Base-by-base conservation (phyloP, 1,140 invertebrate species). In the Oryzaephilus surinamensis region DNA sequence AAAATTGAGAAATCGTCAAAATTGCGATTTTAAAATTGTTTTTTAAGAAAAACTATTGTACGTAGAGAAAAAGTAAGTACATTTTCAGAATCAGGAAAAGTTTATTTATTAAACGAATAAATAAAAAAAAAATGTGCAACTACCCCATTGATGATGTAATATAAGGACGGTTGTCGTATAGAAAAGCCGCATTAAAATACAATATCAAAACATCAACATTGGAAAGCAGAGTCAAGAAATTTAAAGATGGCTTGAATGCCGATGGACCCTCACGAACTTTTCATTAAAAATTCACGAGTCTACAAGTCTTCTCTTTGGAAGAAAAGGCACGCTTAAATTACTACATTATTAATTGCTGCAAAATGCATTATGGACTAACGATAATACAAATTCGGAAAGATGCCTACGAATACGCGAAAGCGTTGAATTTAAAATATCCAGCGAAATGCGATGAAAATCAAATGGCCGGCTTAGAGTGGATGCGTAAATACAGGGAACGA, bases 311-410 rank as follows among this genome's bases (percentile, higher is more conserved):
- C 21, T 29, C 37, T 4, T 5, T 15, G 16, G 18, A 28, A 34
- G 18, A 40, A 33, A 23, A 40, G 31, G 16, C 6, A 15, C 42
- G 13, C 10, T 34, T 44, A 19, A 39, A 39, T 33, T n/a, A 39
- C 14, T 44, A 45, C 14, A 40, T 34, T 16, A 34, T 27, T 17
- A 30, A 34, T 15, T 35, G 43, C 28, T 35, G 17, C 13, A 45
- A 31, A 36, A 45, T 45, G 43, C 32, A 41, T 32, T 45, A 45
- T 45, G 38, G 38, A 7, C 38, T 45, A 13, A 41, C 42, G 16
- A 14, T 13, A 12, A 14, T 24, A 20, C 38, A 45, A 41, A 26
- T 41, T 35, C 31, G 24, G 11, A 39, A 40, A 29, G 36, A 39
- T 33, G 36, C 36, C 7, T 44, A 44, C 17, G 42, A 44, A 33